Evolutionary conservation across 2,888 invertebrate species (phyloP).

Genomic region (Metalampra italica): DNA sequence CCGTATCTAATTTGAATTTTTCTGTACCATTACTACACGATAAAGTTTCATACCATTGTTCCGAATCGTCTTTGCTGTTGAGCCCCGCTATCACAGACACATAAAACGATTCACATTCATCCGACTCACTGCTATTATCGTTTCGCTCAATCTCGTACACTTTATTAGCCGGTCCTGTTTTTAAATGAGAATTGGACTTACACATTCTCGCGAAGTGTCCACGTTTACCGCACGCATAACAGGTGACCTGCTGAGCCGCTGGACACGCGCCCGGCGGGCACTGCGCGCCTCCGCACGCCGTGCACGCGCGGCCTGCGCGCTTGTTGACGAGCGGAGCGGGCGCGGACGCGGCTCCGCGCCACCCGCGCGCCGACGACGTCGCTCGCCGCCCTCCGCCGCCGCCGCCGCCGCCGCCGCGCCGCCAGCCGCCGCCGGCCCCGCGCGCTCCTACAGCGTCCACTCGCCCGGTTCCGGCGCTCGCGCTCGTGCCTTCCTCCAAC

Average conservation of each 20-base stretch:
- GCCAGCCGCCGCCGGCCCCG: neutral
- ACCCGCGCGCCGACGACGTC: neutral
- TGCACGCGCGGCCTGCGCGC: neutral
- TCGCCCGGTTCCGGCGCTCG: neutral
- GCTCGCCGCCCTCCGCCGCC: neutral
- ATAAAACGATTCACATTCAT: neutral
- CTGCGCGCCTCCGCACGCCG: neutral
- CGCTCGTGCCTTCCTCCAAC: neutral
- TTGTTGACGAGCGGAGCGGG: neutral
- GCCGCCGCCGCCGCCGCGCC: neutral
- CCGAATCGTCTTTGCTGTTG: neutral
- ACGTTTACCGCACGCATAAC: too few relatives aligned
- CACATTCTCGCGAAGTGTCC: too few relatives aligned
- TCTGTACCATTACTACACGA: neutral
- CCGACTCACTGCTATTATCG: neutral
- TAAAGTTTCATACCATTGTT: neutral
- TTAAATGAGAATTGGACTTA: neutral
- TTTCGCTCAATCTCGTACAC: constrained; percentile 1
- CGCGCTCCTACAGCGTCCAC: neutral
- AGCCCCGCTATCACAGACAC: neutral
- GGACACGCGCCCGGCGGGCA: constrained; percentile 1
- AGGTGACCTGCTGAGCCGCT: neutral
- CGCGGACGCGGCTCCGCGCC: neutral
- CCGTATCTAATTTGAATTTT: constrained; percentile 11
- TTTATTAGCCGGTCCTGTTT: neutral